phyloP scores from a whole-genome alignment of 2,888 invertebrate species.

The Folsomia candida region DNA sequence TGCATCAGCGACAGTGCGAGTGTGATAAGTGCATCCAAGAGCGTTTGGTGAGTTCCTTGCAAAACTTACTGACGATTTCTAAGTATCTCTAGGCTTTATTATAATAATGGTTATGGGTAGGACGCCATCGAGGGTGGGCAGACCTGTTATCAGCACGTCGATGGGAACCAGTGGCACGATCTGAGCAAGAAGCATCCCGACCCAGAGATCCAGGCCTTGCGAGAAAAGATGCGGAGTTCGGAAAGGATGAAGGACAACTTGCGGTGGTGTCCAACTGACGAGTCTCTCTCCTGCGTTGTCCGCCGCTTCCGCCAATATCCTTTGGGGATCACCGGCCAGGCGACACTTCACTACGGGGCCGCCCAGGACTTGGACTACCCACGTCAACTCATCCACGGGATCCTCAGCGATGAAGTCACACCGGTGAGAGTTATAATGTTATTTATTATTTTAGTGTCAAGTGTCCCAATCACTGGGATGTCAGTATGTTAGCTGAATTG shows the following conservation, averaged over 20 bases:
- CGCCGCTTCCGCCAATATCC: slow-evolving; percentile 41
- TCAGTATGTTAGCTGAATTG: too few relatives aligned
- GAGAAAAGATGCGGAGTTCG: slow-evolving; percentile 39
- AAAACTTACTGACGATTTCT: neutral
- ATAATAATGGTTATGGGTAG: slow-evolving; percentile 4
- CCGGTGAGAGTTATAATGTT: slow-evolving; percentile 24
- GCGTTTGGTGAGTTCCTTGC: slow-evolving; percentile 22
- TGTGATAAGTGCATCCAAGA: slow-evolving; percentile 37
- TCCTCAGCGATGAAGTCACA: slow-evolving; percentile 31
- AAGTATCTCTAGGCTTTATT: neutral
- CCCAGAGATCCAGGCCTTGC: slow-evolving; percentile 37
- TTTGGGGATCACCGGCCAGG: slow-evolving; percentile 38
- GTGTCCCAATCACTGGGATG: too few relatives aligned
- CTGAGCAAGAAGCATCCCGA: slow-evolving; percentile 27
- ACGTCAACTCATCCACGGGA: slow-evolving; percentile 41
- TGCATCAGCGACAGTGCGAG: slow-evolving; percentile 47
- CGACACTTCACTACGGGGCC: slow-evolving; percentile 46
- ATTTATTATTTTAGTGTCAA: too few relatives aligned
- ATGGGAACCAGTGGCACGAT: slow-evolving; percentile 43
- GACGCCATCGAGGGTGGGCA: slow-evolving; percentile 28
- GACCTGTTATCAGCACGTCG: slow-evolving; percentile 39
- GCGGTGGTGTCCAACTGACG: slow-evolving; percentile 46
- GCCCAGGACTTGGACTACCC: slow-evolving; percentile 48
- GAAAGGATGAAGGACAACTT: slow-evolving; percentile 29
- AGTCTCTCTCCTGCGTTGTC: slow-evolving; percentile 39